Conservation (phyloP, 2,888 invertebrate species). For the Microdon myrmicae region DNA sequence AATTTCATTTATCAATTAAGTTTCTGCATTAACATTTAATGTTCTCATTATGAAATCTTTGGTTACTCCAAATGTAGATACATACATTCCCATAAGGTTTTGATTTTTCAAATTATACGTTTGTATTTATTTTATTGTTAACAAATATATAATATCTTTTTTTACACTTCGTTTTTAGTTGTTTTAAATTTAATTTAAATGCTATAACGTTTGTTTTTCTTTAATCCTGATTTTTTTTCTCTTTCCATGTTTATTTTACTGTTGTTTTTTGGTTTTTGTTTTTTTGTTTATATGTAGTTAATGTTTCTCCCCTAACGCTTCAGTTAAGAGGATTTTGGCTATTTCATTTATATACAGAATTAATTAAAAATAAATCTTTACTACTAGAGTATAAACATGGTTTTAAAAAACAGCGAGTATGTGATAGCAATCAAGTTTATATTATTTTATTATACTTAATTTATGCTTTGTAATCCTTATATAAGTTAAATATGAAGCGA, state of each 20-base stretch:
- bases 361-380: too few relatives aligned
- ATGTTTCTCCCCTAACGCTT: too few relatives aligned
- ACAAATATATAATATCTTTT: slow-evolving; percentile 38
- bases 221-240: neutral
- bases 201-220: slow-evolving; percentile 6
- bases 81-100: slow-evolving; percentile 11
- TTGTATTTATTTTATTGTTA: slow-evolving; percentile 26
- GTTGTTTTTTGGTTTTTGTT: slow-evolving; percentile 1
- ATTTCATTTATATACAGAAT: too few relatives aligned
- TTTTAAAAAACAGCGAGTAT: too few relatives aligned
- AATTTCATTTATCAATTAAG: slow-evolving; percentile 32
- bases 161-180: slow-evolving; percentile 19
- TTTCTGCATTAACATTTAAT: slow-evolving; percentile 31
- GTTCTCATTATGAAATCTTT: slow-evolving; percentile 36
- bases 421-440: too few relatives aligned
- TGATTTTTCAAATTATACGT: slow-evolving; percentile 2
- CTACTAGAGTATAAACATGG: too few relatives aligned
- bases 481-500: too few relatives aligned
- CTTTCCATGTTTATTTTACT: neutral
- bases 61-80: slow-evolving; percentile 41
- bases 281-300: slow-evolving; percentile 9
- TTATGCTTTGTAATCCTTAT: too few relatives aligned
- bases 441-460: too few relatives aligned
- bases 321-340: too few relatives aligned
- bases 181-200: slow-evolving; percentile 19